Percentiles rank a stretch among this genome's conserved stretches.
Evolutionary conservation across 1,140 invertebrate genomes (phyloP).

Genomic region (Alviniconcha marisindica): DNA sequence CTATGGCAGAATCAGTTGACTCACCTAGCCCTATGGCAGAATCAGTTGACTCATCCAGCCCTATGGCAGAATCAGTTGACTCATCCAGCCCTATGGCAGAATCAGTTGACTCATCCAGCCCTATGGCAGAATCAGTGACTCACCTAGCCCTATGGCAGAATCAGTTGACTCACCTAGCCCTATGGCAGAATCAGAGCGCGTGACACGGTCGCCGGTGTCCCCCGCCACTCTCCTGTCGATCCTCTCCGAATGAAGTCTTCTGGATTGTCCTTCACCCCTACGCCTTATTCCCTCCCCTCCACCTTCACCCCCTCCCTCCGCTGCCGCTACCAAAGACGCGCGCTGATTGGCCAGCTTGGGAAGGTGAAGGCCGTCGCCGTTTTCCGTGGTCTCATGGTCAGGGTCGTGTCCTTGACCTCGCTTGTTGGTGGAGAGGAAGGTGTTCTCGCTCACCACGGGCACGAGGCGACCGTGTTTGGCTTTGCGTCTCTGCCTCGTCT

Average conservation of each 20-base stretch:
- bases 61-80: no score
- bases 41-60: no score
- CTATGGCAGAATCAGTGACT: no score
- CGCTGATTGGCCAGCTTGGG: slow-evolving; percentile 14
- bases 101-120: no score
- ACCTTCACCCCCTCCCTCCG: neutral
- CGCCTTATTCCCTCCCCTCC: neutral
- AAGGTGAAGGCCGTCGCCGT: neutral
- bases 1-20: no score
- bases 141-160: no score
- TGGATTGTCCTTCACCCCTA: neutral
- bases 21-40: no score
- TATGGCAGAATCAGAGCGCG: neutral
- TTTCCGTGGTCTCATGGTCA: neutral
- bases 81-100: no score
- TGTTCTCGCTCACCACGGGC: slow-evolving; percentile 34
- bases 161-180: neutral
- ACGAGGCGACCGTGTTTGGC: neutral
- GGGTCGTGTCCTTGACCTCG: neutral
- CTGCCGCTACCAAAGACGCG: neutral
- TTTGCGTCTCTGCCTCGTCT: neutral
- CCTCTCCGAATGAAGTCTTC: slow-evolving; percentile 19
- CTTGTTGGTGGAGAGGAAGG: slow-evolving; percentile 32
- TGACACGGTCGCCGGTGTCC: neutral
- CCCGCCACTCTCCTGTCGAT: neutral